Base-by-base conservation (phyloP, 2,113 vertebrate genomes). In the western clawed frog (Xenopus tropicalis) region DNA sequence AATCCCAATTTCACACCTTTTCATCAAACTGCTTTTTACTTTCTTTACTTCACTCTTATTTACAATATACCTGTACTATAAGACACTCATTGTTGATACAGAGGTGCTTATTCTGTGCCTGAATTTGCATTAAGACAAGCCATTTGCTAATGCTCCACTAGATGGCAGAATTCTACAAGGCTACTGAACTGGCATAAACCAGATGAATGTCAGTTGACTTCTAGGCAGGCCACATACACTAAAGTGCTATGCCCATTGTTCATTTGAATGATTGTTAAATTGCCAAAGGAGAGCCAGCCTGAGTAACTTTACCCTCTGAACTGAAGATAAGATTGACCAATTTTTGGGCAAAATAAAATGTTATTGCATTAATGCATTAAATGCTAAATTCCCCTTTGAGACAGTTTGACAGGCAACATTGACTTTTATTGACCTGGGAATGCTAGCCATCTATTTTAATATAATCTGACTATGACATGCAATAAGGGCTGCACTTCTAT, bases 151-250 rank as follows among this genome's bases (percentile, higher is more conserved):
- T 24, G 1, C 1, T 12, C 72, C 72, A 61, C 72, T 62, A 75
- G 72, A 75, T 75, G 72, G 72, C 72, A 75, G 58, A 17, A 61
- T 44, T 62, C 14, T 46, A 75, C 66, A 75, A 75, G 46, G 8
- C 4, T 75, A 61, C 22, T 20, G 19, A 44, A 17, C 12, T n/a
- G 16, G 6, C 29, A 43, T 42, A 14, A 29, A 59, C 22, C 67
- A 17, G 23, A 48, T 74, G 43, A 68, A 37, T 24, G 68, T 52
- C 37, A 67, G 63, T 74, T 74, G 72, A 74, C 72, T 74, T 68
- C 51, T 59, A 59, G 64, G 16, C 13, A 48, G 52, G 64, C 20
- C 37, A 74, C 37, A 67, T 67, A 59, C 57, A 52, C 65, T 21
- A 68, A 48, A 74, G 65, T 61, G 29, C 57, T 44, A 58, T 46